Percentiles rank a stretch among this genome's conserved stretches.
Evolutionary conservation across 2,113 vertebrate genomes (phyloP).

Genomic region (Jacana jacana): DNA sequence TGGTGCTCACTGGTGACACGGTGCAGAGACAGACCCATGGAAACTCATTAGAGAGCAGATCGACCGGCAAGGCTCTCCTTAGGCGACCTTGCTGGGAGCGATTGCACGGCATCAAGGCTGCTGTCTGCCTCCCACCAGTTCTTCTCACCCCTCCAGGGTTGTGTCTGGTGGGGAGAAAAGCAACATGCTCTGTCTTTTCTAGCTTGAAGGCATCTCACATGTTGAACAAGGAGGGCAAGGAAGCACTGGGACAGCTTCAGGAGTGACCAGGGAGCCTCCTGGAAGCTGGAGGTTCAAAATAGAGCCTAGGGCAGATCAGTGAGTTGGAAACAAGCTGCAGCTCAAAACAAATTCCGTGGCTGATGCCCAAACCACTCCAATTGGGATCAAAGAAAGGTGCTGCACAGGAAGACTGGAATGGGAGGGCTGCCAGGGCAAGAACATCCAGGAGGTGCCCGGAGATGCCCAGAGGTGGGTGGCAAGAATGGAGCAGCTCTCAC

Average conservation of each 20-base stretch:
- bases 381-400: not conserved
- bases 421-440: not conserved
- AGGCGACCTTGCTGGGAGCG: not conserved
- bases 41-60: constrained; percentile 16
- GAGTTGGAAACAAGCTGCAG: not conserved
- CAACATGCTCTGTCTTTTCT: not conserved
- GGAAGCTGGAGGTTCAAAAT: not conserved
- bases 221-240: not conserved
- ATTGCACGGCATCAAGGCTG: not conserved
- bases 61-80: not conserved
- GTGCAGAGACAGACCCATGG: not conserved
- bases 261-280: not conserved
- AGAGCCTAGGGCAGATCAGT: not conserved
- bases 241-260: not conserved
- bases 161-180: not conserved
- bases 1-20: not conserved
- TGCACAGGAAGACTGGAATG: rapidly evolving
- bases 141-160: not conserved
- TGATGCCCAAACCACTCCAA: not conserved
- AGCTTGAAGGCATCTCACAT: not conserved
- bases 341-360: not conserved
- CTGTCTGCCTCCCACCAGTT: not conserved
- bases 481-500: not conserved
- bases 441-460: not conserved
- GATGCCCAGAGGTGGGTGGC: not conserved